These are phyloP conservation scores for Nomada goodeniana DNA, from an alignment of 2,888 invertebrate species.

Conservation along the genomic window DNA sequence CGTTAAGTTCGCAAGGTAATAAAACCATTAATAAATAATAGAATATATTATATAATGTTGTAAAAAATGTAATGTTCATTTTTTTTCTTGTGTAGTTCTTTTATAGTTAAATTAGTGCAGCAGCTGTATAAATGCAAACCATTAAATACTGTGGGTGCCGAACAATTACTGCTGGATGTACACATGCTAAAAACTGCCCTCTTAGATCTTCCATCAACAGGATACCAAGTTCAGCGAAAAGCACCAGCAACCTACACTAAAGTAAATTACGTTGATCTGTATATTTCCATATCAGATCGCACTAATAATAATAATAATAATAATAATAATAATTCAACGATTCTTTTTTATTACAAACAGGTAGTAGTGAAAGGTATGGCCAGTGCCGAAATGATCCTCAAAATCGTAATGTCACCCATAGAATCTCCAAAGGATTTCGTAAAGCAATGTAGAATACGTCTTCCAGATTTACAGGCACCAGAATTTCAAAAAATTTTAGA, in stretches of 20 bases:
- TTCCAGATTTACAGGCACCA: slow-evolving; percentile 94
- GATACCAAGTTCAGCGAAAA: slow-evolving; percentile 94
- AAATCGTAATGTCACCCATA: slow-evolving; percentile 97
- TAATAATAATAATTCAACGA: neutral
- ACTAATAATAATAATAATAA: neutral
- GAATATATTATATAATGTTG: neutral
- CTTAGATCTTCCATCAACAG: slow-evolving; percentile 96
- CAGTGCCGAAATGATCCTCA: slow-evolving; percentile 99
- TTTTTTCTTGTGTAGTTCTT: slow-evolving; percentile 86
- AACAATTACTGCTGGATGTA: slow-evolving; percentile 96
- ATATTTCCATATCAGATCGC: neutral
- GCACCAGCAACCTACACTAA: slow-evolving; percentile 95
- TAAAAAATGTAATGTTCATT: slow-evolving; percentile 12
- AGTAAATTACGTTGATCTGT: slow-evolving; percentile 81
- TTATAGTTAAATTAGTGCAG: slow-evolving; percentile 97
- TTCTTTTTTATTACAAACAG: slow-evolving; percentile 75
- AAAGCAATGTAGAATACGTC: slow-evolving; percentile 94
- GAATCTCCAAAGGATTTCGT: slow-evolving; percentile 93
- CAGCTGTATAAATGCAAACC: slow-evolving; percentile 96
- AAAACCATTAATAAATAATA: neutral
- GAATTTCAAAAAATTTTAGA: slow-evolving; percentile 98
- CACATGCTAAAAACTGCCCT: slow-evolving; percentile 97
- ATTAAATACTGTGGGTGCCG: slow-evolving; percentile 93
- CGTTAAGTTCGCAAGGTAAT: slow-evolving; percentile 94
- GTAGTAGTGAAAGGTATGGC: slow-evolving; percentile 96